phyloP scores from a whole-genome alignment of 2,113 vertebrate species.

The Oncorhynchus mykiss region DNA sequence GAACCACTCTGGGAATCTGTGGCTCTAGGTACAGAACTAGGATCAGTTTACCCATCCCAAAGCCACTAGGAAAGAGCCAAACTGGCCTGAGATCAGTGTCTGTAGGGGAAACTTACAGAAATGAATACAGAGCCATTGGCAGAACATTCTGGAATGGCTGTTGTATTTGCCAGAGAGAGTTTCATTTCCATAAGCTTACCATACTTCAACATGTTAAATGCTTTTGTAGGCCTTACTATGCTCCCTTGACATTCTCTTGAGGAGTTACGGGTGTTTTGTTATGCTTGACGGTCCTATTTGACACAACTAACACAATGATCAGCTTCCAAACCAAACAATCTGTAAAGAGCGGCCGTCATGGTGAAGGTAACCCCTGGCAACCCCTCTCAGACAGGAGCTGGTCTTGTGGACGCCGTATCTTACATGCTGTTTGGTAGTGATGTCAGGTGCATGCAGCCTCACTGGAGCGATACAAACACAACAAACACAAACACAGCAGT shows the following conservation, averaged over 20 bases:
- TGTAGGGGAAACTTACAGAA: too few relatives aligned
- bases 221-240: not conserved
- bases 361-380: not conserved
- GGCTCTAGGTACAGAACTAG: too few relatives aligned
- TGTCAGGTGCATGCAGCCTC: conserved; percentile 13
- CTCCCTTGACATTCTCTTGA: not conserved
- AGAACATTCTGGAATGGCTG: too few relatives aligned
- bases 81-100: too few relatives aligned
- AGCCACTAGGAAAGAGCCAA: too few relatives aligned
- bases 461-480: conserved; percentile 21
- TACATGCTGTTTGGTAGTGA: conserved; percentile 29
- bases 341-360: conserved; percentile 9
- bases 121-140: too few relatives aligned
- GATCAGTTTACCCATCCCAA: too few relatives aligned
- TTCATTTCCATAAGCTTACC: too few relatives aligned
- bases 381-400: not conserved
- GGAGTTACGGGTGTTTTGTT: conserved; percentile 23
- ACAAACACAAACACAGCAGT: not conserved
- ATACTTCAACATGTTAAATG: not conserved
- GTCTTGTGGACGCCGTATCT: conserved; percentile 21
- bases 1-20: too few relatives aligned
- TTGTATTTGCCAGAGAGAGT: too few relatives aligned
- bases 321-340: conserved; percentile 5
- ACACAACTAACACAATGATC: conserved; percentile 4
- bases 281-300: conserved; percentile 16